Conservation (phyloP, 2,797 vertebrate species). For the Natrix natrix region DNA sequence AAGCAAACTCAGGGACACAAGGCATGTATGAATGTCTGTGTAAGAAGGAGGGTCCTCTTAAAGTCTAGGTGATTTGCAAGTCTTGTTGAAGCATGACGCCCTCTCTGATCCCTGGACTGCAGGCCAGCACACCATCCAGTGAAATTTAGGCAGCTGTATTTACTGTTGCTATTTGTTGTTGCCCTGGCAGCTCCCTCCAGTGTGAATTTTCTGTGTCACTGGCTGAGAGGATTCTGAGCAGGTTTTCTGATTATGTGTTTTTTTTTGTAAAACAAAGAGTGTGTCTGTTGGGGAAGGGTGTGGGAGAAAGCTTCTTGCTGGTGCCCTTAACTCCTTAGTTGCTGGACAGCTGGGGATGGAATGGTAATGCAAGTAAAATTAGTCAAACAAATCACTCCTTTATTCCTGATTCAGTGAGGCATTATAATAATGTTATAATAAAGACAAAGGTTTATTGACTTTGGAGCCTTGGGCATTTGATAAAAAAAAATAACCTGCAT, state of each 20-base stretch:
- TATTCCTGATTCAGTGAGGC: not conserved
- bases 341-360: not conserved
- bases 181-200: slow-evolving; percentile 81
- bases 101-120: slow-evolving; percentile 43
- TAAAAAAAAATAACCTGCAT: not conserved
- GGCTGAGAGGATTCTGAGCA: slow-evolving; percentile 89
- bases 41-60: slow-evolving; percentile 13
- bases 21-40: not conserved
- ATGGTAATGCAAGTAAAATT: not conserved
- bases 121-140: slow-evolving; percentile 52
- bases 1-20: not conserved
- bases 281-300: not conserved
- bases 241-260: slow-evolving; percentile 85
- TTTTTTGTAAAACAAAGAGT: slow-evolving; percentile 62
- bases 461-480: not conserved
- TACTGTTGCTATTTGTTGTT: slow-evolving; percentile 85
- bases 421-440: not conserved
- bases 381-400: not conserved
- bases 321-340: slow-evolving; percentile 53
- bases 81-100: slow-evolving; percentile 54
- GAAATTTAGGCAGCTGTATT: slow-evolving; percentile 88
- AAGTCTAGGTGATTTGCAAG: slow-evolving; percentile 28
- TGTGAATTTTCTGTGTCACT: slow-evolving; percentile 96
- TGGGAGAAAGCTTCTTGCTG: slow-evolving; percentile 27
- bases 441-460: not conserved